Base-by-base conservation (phyloP, 2,888 invertebrate genomes). In the Oscheius myriophilus region DNA sequence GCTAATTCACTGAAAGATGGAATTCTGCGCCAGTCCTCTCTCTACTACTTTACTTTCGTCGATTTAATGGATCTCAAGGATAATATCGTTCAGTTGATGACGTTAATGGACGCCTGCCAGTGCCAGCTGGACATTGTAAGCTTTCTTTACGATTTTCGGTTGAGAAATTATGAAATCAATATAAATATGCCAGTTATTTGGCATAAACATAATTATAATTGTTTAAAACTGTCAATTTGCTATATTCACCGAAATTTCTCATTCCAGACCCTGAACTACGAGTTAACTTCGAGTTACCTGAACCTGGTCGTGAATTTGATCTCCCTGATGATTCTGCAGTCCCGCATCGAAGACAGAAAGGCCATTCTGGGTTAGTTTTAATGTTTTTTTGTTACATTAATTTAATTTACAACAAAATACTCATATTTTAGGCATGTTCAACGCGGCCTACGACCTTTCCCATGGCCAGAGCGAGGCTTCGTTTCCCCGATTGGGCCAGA, bases 31-130 rank as follows among this genome's bases (percentile, higher is more conserved):
- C 94, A 95, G 0, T 89, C 99, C 1, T 95, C 96, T 0, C 88
- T 98, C 9, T 99, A 99, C 87, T 99, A 99, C 87, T 96, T 95
- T 87, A 98, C 98, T 0, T 98, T 99, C 89, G 97, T 97, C 14
- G 98, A 99, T 89, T 90, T 99, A 52, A 89, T 99, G 66, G 97
- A 98, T 87, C 94, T 98, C 86, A 97, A 96, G 89, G 90, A 90
- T 78, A 89, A 90, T 83, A 88, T 90, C 1, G 88, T 88, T 65
- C 89, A 90, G 72, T 80, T 90, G 42, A 84, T 90, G 61, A 97
- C 96, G 14, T 93, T 93, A 23, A 95, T 98, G 92, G 95, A 97
- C 89, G 94, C 95, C 1, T 95, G 94, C 86, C 95, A 96, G 87
- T 91, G 97, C 45, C 92, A 93, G 82, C 89, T 99, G 81, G 96